Evolutionary conservation across 1,140 invertebrate genomes (phyloP), one percentile per base, ranked within the genome.

Genomic region (Planococcus citri): DNA sequence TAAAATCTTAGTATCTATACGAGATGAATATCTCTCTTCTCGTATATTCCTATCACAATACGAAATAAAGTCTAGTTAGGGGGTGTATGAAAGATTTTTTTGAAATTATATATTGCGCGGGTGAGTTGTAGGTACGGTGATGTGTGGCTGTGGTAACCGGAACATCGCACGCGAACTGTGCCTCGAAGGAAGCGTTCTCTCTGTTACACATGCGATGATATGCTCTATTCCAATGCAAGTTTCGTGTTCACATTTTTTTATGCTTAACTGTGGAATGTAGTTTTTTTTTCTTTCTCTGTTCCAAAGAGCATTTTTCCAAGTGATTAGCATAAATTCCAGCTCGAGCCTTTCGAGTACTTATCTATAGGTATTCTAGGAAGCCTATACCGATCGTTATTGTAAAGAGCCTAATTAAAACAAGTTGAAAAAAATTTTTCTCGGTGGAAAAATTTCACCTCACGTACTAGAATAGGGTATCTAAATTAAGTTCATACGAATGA

Each of bases 81-180:
- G 41, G 41, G 41, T 51, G 41, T 51, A 9, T 6, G 6, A 17
- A 12, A 51, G 41, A n/a, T 51, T 51, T 51, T 51, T 51, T 51
- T 20, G 41, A 51, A 64, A 64, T 64, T 64, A 64, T 64, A 64
- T 64, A 64, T 64, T 64, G 60, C 25, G 60, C 60, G 60, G 60
- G 60, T 64, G 60, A 64, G 20, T 25, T 22, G 17, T n/a, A n/a
- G n/a, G n/a, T n/a, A n/a, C n/a, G 21, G 8, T 8, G 21, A n/a
- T n/a, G n/a, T n/a, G n/a, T n/a, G 51, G 17, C 51, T 4, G 3
- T 3, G 51, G 17, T 22, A 51, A 51, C 41, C 41, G 41, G 41
- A 51, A 51, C 25, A 25, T 64, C 60, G 60, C 60, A 64, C 60
- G 60, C 60, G 60, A 64, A 64, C 25, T 20, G 25, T 64, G 60